Conservation (phyloP, 2,797 vertebrate genomes). For the Thamnophis elegans region DNA sequence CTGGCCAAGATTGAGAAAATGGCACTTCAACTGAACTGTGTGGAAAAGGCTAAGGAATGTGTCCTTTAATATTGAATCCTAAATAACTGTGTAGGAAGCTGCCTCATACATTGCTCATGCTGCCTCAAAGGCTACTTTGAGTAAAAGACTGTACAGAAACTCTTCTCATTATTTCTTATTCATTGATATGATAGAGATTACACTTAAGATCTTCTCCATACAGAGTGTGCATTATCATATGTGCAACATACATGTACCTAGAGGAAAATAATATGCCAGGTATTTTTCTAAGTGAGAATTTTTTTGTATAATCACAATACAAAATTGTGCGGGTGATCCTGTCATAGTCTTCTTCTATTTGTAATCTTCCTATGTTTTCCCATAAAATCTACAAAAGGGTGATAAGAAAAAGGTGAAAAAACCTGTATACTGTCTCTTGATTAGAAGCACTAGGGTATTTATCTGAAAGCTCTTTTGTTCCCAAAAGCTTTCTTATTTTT, state of each 20-base stretch:
- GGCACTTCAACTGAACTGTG: background rate
- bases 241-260: background rate
- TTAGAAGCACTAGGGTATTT: background rate
- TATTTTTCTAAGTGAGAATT: background rate
- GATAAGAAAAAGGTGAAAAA: background rate
- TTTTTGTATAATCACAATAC: background rate
- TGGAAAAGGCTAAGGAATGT: background rate
- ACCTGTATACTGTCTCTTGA: background rate
- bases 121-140: background rate
- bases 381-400: background rate
- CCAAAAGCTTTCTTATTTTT: slow-evolving; percentile 2
- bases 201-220: background rate
- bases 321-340: background rate
- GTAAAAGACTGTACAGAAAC: background rate
- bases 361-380: background rate
- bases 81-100: background rate
- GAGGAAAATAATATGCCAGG: background rate
- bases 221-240: background rate
- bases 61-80: background rate
- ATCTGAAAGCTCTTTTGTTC: background rate
- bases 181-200: background rate
- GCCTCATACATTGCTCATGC: background rate
- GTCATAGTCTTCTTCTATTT: background rate
- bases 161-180: background rate
- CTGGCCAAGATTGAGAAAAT: background rate